Evolutionary conservation across 2,888 invertebrate species (phyloP).

Genomic region (Plebejus argus): DNA sequence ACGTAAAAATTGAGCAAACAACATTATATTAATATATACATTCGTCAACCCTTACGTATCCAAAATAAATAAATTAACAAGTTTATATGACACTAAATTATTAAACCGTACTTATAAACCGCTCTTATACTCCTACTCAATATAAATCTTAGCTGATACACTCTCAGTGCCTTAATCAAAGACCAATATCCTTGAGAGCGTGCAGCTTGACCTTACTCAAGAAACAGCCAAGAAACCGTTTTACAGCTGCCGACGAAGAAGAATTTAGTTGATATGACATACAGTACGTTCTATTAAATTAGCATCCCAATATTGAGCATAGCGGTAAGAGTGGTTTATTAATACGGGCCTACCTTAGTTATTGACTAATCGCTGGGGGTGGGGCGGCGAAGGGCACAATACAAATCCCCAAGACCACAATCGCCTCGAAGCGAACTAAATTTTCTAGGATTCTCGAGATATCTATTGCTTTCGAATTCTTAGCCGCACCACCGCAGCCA

Average conservation of each 20-base stretch:
- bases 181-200: background rate
- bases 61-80: constrained; percentile 65
- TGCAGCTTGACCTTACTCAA: background rate
- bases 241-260: background rate
- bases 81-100: constrained; percentile 65
- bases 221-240: background rate
- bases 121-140: background rate
- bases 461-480: background rate
- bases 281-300: background rate
- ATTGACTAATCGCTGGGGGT: constrained; percentile 61
- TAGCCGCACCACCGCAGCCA: background rate
- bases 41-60: constrained; percentile 45
- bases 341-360: constrained; percentile 48
- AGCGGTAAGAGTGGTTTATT: background rate
- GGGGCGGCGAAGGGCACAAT: background rate
- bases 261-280: background rate
- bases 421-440: constrained; percentile 5
- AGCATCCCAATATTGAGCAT: background rate
- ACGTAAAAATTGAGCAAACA: constrained; percentile 70
- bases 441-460: background rate
- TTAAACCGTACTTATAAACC: background rate
- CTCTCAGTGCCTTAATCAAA: background rate
- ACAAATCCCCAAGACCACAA: background rate
- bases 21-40: constrained; percentile 52
- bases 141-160: background rate